Base-by-base conservation (phyloP, 2,113 vertebrate species). In the Calypte anna region DNA sequence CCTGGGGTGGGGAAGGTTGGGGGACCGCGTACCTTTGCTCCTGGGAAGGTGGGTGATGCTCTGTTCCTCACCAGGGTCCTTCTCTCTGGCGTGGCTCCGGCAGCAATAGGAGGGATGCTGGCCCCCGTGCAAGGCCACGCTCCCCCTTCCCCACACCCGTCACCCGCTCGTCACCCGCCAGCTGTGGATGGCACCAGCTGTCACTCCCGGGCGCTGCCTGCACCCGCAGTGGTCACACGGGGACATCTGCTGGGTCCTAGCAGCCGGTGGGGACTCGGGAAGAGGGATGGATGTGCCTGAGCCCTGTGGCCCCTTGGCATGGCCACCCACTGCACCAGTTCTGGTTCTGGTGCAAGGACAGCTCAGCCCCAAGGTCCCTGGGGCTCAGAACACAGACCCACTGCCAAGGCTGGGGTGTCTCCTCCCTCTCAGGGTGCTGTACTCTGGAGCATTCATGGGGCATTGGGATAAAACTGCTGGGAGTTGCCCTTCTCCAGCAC, bases 121-220 rank as follows among this genome's bases (percentile, higher is more conserved):
- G 77, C 40, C 18, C 46, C 54, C 4, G 33, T 6, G 15, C 38
- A 7, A 51, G 67, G 85, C 92, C 82, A 66, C 6, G 0, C 66
- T 93, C 80, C 20, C 86, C 67, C 50, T 51, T 90, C 63, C 84
- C 50, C 0, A 4, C 23, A 23, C n/a, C 62, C 7, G 28, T 93
- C 92, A 90, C 82, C 69, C 75, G 1, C 76, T 94, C 48, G 55
- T 96, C 93, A 94, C 73, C 69, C 0, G 86, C 75, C 93, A 91
- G 84, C 94, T 86, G 96, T 68, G 94, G 96, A 95, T 97, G 97
- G 96, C 96, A 96, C 96, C 95, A 96, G 97, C 96, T 97, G 96
- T 95, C 96, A 96, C 96, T 94, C 95, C 96, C 87, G 8, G 84
- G 93, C 51, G 2, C 93, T 96, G 81, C 58, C 88, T 63, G 97